Percentiles rank a stretch among this genome's conserved stretches.
phyloP scores from a whole-genome alignment of 1,140 invertebrate species.

The Plectrocnemia conspersa region DNA sequence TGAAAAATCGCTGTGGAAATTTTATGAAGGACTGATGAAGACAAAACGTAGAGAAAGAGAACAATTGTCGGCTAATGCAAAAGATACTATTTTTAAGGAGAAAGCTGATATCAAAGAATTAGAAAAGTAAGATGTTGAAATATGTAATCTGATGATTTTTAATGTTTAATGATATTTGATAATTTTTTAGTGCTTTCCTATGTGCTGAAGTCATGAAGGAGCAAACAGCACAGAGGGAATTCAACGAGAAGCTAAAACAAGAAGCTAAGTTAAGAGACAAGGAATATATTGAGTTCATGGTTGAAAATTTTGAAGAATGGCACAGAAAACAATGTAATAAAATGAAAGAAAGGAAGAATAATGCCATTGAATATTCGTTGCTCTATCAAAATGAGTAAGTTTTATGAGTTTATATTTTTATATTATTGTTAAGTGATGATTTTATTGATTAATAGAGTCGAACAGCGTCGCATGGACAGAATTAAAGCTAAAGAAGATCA shows the following conservation, averaged over 20 bases:
- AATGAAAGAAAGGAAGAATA: conserved; percentile 38
- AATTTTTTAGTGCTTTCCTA: conserved; percentile 42
- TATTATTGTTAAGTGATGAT: conserved; percentile 3
- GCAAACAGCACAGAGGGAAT: conserved; percentile 44
- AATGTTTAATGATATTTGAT: conserved; percentile 3
- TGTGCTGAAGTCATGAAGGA: conserved; percentile 46
- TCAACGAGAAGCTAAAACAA: conserved; percentile 38
- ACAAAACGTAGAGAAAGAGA: conserved; percentile 40
- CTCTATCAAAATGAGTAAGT: conserved; percentile 30
- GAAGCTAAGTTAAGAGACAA: conserved; percentile 38
- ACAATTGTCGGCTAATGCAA: conserved; percentile 42
- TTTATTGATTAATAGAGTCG: conserved; percentile 36
- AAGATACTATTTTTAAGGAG: conserved; percentile 47
- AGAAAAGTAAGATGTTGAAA: conserved; percentile 38
- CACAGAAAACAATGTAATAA: conserved; percentile 38
- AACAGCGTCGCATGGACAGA: conserved; percentile 40
- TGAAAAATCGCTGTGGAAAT: conserved; percentile 42
- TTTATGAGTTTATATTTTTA: neutral
- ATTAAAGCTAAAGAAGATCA: conserved; percentile 42
- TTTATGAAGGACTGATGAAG: conserved; percentile 45
- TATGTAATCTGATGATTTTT: neutral
- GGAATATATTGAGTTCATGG: conserved; percentile 40
- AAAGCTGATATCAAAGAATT: conserved; percentile 46
- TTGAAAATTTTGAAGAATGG: conserved; percentile 43
- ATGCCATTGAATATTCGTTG: conserved; percentile 25